These are phyloP conservation scores for Anastatus disparis DNA, from an alignment of 1,140 invertebrate species.

Conservation along the genomic window DNA sequence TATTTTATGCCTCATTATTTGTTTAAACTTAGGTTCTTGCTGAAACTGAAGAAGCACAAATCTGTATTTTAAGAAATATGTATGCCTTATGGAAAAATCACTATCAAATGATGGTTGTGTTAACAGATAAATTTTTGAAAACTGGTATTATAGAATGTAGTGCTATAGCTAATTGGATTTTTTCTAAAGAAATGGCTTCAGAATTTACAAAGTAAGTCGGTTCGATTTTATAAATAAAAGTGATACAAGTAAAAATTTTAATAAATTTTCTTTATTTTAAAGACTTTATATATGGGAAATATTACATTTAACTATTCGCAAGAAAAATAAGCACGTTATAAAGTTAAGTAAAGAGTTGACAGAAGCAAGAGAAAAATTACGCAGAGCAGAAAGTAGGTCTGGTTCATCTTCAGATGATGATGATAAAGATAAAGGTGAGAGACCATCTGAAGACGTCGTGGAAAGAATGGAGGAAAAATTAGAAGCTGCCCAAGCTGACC, in stretches of 20 bases:
- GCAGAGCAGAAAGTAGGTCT: constrained; percentile 78
- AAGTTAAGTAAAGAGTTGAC: constrained; percentile 84
- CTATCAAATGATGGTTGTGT: constrained; percentile 95
- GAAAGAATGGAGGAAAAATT: constrained; percentile 96
- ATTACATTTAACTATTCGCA: constrained; percentile 93
- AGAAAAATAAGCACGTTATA: constrained; percentile 95
- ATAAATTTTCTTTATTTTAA: constrained; percentile 39
- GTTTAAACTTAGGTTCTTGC: constrained; percentile 76
- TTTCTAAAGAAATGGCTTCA: constrained; percentile 93
- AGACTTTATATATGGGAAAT: constrained; percentile 97
- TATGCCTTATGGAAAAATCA: constrained; percentile 95
- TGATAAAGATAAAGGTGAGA: constrained; percentile 77
- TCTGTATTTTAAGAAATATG: constrained; percentile 92
- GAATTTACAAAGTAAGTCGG: constrained; percentile 91
- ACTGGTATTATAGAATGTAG: constrained; percentile 97
- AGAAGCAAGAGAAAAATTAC: constrained; percentile 86
- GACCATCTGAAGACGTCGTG: constrained; percentile 86
- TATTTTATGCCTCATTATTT: constrained; percentile 25
- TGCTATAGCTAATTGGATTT: constrained; percentile 98
- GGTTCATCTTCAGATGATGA: constrained; percentile 84
- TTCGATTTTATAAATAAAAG: constrained; percentile 33
- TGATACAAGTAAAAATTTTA: constrained; percentile 1
- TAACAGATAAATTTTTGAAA: constrained; percentile 97
- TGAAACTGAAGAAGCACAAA: constrained; percentile 95
- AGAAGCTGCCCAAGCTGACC: constrained; percentile 93